Evolutionary conservation across 2,113 vertebrate genomes (phyloP), one percentile per base, ranked within the genome.

Genomic region (Notarius lentiginosus): DNA sequence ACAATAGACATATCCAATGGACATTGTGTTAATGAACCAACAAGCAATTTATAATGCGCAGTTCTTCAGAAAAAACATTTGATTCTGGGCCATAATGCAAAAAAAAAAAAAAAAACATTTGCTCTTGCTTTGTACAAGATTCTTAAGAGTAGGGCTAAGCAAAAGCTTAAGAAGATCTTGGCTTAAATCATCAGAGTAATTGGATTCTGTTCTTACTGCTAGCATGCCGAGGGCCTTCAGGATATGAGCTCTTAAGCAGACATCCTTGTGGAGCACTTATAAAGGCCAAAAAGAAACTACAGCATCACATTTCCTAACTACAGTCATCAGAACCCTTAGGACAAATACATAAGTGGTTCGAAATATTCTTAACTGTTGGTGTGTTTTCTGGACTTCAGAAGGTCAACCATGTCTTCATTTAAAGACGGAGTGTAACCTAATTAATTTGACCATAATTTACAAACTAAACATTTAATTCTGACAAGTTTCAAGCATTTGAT

Each of bases 111-210:
- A 58, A 14, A 18, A 70, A 77, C 17, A 85, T 15, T 53, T 55
- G 63, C 51, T 53, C 24, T 18, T 27, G 49, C 27, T 76, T 73
- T 81, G 79, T n/a, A 47, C 12, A 6, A 72, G 70, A 18, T 65
- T 66, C 20, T n/a, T 82, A 63, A 53, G 30, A 63, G 34, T 90
- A 55, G 88, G 89, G 90, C 90, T 90, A 93, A 91, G 90, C 87
- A 88, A 90, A 83, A 88, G 87, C 86, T 89, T 84, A 75, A 91
- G 92, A 90, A 81, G 94, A 93, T 94, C 92, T 91, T 83, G 90
- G 34, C 84, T 95, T 95, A 94, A 94, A 93, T 92, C 34, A 90
- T 95, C 93, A 92, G 90, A 22, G 80, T 95, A 95, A 95, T 93
- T 72, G 93, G 94, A 93, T 95, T 95, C 91, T 63, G 85, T 70